phyloP scores from a whole-genome alignment of 1,140 invertebrate species.

The Drosophila nasuta region DNA sequence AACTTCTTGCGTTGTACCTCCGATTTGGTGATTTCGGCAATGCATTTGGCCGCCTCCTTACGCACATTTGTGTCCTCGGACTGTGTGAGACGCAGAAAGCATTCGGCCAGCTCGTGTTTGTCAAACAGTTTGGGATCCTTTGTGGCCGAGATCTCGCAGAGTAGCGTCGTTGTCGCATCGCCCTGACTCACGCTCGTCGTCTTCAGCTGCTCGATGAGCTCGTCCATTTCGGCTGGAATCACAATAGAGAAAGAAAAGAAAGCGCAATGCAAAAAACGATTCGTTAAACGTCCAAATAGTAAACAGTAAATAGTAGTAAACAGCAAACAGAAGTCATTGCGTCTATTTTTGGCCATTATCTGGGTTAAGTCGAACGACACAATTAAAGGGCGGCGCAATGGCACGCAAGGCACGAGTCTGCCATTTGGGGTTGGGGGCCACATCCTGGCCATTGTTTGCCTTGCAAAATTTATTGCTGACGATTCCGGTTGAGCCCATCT shows the following conservation, averaged over 20 bases:
- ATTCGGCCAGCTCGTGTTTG: conserved; percentile 79
- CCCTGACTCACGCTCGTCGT: conserved; percentile 71
- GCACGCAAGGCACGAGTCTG: conserved; percentile 19
- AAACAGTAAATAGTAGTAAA: not conserved
- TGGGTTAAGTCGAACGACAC: conserved; percentile 23
- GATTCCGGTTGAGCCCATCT: conserved; percentile 52
- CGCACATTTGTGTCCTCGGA: conserved; percentile 72
- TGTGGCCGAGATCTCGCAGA: conserved; percentile 78
- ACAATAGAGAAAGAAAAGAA: not conserved
- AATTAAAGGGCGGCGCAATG: conserved; percentile 28
- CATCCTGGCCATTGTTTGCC: conserved; percentile 33
- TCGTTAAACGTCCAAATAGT: conserved; percentile 6
- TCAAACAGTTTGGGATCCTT: conserved; percentile 84
- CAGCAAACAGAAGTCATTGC: conserved; percentile 14
- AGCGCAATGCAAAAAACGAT: not conserved
- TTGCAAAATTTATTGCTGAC: conserved; percentile 47
- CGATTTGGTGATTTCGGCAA: conserved; percentile 90
- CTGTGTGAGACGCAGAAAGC: conserved; percentile 69
- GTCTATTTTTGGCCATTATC: conserved; percentile 28
- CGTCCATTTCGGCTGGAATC: conserved; percentile 77
- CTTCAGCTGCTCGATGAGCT: conserved; percentile 80
- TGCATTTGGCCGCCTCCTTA: conserved; percentile 87
- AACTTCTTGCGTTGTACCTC: conserved; percentile 89
- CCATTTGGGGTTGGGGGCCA: not conserved
- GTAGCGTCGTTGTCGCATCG: conserved; percentile 64